A percentile compares a stretch with the other conserved stretches of the same genome.
Evolutionary conservation across 1,140 invertebrate species (phyloP).

Genomic region (Neodiprion virginianus): DNA sequence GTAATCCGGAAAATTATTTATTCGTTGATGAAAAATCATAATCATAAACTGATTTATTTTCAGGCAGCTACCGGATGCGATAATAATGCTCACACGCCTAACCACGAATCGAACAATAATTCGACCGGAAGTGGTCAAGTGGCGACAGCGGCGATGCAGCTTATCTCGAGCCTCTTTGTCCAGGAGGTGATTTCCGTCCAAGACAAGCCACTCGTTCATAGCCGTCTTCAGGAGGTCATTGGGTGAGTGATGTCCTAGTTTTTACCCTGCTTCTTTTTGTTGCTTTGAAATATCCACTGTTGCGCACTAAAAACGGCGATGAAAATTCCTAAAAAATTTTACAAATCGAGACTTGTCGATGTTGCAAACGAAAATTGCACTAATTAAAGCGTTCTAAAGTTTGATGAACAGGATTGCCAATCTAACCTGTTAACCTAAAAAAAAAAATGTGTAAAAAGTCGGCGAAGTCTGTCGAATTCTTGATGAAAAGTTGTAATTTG

Average conservation of each 20-base stretch:
- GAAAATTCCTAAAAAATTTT: no score
- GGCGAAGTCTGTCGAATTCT: no score
- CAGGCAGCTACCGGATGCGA: slow-evolving; percentile 52
- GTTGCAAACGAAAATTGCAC: no score
- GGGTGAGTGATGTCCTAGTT: slow-evolving; percentile 45
- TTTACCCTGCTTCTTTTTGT: no score
- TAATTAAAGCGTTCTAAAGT: no score
- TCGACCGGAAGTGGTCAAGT: slow-evolving; percentile 46
- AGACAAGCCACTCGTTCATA: slow-evolving; percentile 49
- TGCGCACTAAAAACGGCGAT: no score
- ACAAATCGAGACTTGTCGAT: no score
- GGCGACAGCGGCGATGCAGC: slow-evolving; percentile 50
- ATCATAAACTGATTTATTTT: slow-evolving; percentile 29
- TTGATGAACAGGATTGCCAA: no score
- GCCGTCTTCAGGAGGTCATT: slow-evolving; percentile 54
- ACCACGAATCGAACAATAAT: slow-evolving; percentile 41
- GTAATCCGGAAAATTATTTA: neutral
- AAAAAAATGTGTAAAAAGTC: no score
- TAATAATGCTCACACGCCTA: slow-evolving; percentile 50
- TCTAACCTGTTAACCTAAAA: no score
- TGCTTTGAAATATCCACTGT: no score
- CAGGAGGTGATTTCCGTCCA: slow-evolving; percentile 38
- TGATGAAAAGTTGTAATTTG: no score
- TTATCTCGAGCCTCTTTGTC: slow-evolving; percentile 55
- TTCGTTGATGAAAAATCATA: neutral